These are phyloP conservation scores for Schlechtendalia chinensis DNA, from an alignment of 1,140 invertebrate species.

Conservation along the genomic window DNA sequence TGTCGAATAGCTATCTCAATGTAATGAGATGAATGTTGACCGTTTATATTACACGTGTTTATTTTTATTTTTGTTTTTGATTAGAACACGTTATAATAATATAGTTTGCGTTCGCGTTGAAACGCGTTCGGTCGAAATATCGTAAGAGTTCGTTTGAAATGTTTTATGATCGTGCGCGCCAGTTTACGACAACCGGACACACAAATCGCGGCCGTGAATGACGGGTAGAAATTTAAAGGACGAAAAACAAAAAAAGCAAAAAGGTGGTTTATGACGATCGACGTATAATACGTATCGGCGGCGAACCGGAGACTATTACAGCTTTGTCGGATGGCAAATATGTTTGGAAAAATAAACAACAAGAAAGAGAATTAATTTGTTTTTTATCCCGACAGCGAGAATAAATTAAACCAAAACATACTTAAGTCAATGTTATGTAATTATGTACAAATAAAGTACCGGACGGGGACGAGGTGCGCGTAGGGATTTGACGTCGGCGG, in stretches of 20 bases:
- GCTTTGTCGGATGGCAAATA: background rate
- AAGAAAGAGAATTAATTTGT: conserved; percentile 31
- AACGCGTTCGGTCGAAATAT: background rate
- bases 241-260: background rate
- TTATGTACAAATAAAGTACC: conserved; percentile 37
- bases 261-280: background rate
- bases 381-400: conserved; percentile 33
- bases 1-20: background rate
- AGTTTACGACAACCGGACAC: background rate
- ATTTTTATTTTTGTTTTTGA: background rate
- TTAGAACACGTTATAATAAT: background rate
- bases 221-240: background rate
- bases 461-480: background rate
- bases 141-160: background rate
- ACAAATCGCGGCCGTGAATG: background rate
- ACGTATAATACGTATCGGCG: background rate
- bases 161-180: background rate
- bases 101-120: background rate
- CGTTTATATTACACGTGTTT: too few species aligned
- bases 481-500: background rate
- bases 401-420: conserved; percentile 40
- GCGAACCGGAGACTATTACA: conserved; percentile 11
- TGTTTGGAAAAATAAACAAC: conserved; percentile 25
- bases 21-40: too few species aligned
- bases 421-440: conserved; percentile 36